Base-by-base conservation (phyloP, 2,888 invertebrate genomes). In the Muschampia plurimacula region DNA sequence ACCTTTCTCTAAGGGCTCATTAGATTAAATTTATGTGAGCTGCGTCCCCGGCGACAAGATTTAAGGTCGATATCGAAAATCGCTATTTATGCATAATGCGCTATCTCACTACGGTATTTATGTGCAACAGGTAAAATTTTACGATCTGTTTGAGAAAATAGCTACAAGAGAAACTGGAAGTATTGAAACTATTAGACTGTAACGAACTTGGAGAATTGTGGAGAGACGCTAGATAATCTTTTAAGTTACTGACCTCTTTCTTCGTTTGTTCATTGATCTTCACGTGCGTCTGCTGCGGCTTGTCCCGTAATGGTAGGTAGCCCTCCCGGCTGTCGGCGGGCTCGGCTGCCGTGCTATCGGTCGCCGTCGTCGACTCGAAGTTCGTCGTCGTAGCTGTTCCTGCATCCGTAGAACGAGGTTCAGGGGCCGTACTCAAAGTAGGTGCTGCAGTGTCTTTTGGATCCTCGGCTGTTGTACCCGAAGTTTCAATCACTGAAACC, bases 251-350 rank as follows among this genome's bases (percentile, higher is more conserved):
- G 87, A 95, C 95, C 95, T 95, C 94, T 91, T 94, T 95, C 82
- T 94, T 95, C 74, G 93, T 94, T 83, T 94, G 93, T 79, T 94
- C 94, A 87, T 92, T 94, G 87, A 94, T 94, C 85, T 94, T 94
- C 80, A 94, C 94, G 84, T 93, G 89, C 71, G 89, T 93, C 81
- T 92, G 91, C 77, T 88, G 91, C 66, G 93, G 92, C 77, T 93
- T 94, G 83, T 94, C 95, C 76, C 93, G 89, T 68, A 95, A 89
- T 67, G 94, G 93, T 74, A 94, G 84, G 79, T 92, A 94, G 68
- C 94, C 94, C 81, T 94, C 94, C 73, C 94, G 89, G 82, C 94
- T 93, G 84, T 93, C 93, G 59, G 89, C 90, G 5, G 91, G 86
- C 76, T 94, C 93, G n/a, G 84, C 78, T 1, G 92, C 78, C 3